These are phyloP conservation scores for Stenodera caucasica DNA, from an alignment of 2,888 invertebrate genomes.

Conservation along the genomic window DNA sequence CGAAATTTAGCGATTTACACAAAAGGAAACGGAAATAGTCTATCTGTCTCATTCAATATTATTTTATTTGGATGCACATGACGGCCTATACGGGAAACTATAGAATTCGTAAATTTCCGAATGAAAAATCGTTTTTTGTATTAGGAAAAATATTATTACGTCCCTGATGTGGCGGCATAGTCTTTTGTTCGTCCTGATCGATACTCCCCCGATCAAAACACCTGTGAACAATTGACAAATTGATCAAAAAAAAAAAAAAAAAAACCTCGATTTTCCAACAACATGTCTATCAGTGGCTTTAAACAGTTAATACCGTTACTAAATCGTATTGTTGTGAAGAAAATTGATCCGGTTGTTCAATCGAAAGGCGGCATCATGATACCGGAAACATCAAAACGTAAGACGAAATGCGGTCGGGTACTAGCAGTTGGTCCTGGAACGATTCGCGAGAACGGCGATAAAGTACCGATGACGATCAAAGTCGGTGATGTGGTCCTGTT, in stretches of 20 bases:
- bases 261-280: not conserved
- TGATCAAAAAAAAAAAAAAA: not conserved
- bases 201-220: slow-evolving; percentile 10
- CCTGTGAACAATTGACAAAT: slow-evolving; percentile 3
- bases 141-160: not conserved
- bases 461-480: slow-evolving; percentile 75
- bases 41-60: slow-evolving; percentile 2
- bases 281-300: not conserved
- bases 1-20: too few species aligned
- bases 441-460: slow-evolving; percentile 67
- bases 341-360: slow-evolving; percentile 33
- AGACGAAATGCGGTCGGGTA: slow-evolving; percentile 37
- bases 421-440: slow-evolving; percentile 45
- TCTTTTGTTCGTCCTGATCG: slow-evolving; percentile 9
- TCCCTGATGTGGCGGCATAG: not conserved
- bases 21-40: not conserved
- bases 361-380: slow-evolving; percentile 44
- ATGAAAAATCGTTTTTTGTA: not conserved
- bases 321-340: slow-evolving; percentile 43
- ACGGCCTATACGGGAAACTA: slow-evolving; percentile 9
- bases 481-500: slow-evolving; percentile 91
- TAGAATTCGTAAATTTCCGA: not conserved
- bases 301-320: slow-evolving; percentile 39
- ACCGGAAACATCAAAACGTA: slow-evolving; percentile 34
- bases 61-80: slow-evolving; percentile 20